Base-by-base conservation (phyloP, 1,140 invertebrate species). In the Papilio glaucus region DNA sequence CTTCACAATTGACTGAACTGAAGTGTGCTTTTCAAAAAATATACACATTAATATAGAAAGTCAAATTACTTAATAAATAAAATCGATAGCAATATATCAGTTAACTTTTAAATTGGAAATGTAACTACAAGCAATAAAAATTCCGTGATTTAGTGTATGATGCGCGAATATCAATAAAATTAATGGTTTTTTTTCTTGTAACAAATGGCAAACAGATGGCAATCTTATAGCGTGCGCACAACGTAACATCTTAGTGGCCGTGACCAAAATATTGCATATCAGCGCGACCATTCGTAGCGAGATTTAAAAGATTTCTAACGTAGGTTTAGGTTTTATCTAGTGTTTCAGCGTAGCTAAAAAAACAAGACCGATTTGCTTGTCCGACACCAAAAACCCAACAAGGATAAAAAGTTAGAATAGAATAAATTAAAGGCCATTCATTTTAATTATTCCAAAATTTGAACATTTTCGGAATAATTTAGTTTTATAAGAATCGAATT, bases 241-340 rank as follows among this genome's bases (percentile, higher is more conserved):
- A 53, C 18, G 3, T 53, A 21, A 53, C 49, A 53, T 53, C 49
- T 33, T 53, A 53, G 49, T 53, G 49, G 49, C 49, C 49, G 49
- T 53, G 49, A 53, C 49, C 49, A 53, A 53, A 53, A 53, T 53
- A 53, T 53, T 53, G 49, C 49, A 53, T 53, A 53, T 24, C 42
- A 15, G 18, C 45, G 45, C 45, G 21, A 49, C 18, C 45, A 49
- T 49, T 53, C 49, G 49, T 24, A 53, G 1, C 15, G 42, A 18
- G 10, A 24, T 12, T 53, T 53, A 18, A 41, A 24, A 15, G 42
- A 10, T 24, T 24, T 0, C 12, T 53, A 24, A 53, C 12, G 21
- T n/a, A n/a, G n/a, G n/a, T n/a, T n/a, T n/a, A n/a, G 18, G 21
- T 53, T 53, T 9, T 49, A 15, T 21, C 26, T n/a, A 15, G 29